These are phyloP conservation scores for Ceyx margarethae DNA, from an alignment of 2,113 vertebrate genomes.

Conservation along the genomic window DNA sequence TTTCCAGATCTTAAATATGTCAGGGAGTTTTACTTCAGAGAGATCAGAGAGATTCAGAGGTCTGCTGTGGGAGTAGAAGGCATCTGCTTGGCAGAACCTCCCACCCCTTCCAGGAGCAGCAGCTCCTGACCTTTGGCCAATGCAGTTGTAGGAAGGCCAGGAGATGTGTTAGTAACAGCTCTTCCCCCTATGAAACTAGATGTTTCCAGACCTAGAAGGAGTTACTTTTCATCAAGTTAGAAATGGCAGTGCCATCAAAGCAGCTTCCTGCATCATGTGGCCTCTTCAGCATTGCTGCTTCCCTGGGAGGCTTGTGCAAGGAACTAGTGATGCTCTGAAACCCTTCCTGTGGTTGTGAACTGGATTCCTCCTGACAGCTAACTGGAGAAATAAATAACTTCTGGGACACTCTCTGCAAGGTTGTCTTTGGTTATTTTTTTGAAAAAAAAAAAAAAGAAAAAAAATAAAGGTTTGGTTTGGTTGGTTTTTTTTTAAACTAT, in stretches of 20 bases:
- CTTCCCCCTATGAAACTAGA: neutral
- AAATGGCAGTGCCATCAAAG: neutral
- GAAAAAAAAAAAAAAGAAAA: neutral
- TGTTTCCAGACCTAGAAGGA: neutral
- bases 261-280: neutral
- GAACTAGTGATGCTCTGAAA: slow-evolving; percentile 1
- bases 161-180: neutral
- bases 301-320: neutral
- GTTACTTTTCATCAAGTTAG: neutral
- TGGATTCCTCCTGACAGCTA: neutral
- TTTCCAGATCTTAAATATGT: neutral
- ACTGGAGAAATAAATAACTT: slow-evolving; percentile 13
- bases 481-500: neutral
- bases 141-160: neutral
- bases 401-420: neutral
- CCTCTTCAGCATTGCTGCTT: neutral
- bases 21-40: neutral
- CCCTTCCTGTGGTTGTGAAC: neutral
- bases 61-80: neutral
- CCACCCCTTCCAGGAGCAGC: neutral
- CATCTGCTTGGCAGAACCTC: neutral
- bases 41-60: neutral
- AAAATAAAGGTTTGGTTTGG: too few relatives aligned
- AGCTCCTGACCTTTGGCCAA: neutral
- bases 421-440: neutral